Evolutionary conservation across 2,113 vertebrate species (phyloP), one percentile per base, ranked within the genome.

Genomic region (Eptesicus fuscus): DNA sequence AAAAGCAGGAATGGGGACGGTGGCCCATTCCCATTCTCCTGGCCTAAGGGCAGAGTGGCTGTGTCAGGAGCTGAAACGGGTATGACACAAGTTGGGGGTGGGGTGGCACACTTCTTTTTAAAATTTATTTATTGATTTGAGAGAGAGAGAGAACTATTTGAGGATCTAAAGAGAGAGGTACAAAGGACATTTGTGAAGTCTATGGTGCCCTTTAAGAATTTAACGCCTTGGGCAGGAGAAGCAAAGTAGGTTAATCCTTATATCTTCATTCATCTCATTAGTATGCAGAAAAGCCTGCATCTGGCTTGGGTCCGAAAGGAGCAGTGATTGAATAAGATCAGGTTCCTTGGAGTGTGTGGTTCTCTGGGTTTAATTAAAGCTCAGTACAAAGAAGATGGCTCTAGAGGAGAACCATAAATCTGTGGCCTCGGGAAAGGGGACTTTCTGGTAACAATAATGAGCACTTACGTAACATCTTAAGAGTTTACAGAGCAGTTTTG

Each of bases 61-160:
- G 20, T 44, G 32, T 40, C 44, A 59, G 30, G 12, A 56, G n/a
- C 40, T 88, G 30, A 44, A 37, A 42, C 0, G 11, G 16, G 2
- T 25, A 5, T 4, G 4, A 23, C 23, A 8, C 9, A 17, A 25
- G 49, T 13, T 13, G 5, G 16, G 28, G 22, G 0, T 25, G 14
- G 22, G 25, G 18, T 53, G 44, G 47, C 44, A 42, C 47, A 7
- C 23, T 37, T 77, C 3, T 71, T 73, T 63, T 63, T 14, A 14
- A 63, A 63, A 32, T 14, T 30, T 63, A 28, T 53, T 53, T 53
- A 18, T 53, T 53, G 14, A 49, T 49, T 49, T 49, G 51, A 53
- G 23, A 28, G 20, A 59, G 56, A 23, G 56, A 61, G 53, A 56
- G 53, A 56, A 9, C 56, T 22, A 25, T 25, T 59, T 59, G 56